Evolutionary conservation across 2,888 invertebrate genomes (phyloP).

Genomic region (Plutella xylostella): DNA sequence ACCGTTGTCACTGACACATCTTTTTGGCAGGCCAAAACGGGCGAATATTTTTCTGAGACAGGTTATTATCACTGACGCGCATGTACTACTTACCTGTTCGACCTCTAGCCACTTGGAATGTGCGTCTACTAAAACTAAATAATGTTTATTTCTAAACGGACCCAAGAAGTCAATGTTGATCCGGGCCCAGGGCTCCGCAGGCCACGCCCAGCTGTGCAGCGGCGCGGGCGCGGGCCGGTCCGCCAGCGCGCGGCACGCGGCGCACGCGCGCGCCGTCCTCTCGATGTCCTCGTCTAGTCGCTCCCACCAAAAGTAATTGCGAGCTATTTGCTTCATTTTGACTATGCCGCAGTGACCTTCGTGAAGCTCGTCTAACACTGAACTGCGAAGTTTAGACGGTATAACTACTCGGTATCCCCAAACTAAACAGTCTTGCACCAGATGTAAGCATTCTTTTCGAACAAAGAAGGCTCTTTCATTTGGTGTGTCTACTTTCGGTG

Average conservation of each 20-base stretch:
- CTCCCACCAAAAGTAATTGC: neutral
- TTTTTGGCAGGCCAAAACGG: slow-evolving; percentile 15
- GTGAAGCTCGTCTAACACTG: slow-evolving; percentile 10
- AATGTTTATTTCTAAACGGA: neutral
- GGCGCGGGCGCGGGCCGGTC: neutral
- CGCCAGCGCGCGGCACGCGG: neutral
- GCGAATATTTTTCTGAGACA: slow-evolving; percentile 11
- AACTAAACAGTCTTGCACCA: slow-evolving; percentile 14
- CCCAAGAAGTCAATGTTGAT: neutral
- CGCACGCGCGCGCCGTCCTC: neutral
- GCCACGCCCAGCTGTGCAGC: neutral
- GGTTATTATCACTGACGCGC: slow-evolving; percentile 9
- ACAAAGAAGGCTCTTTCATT: slow-evolving; percentile 13
- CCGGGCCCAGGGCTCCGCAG: neutral
- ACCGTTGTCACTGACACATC: slow-evolving; percentile 4
- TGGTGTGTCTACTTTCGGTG: slow-evolving; percentile 12
- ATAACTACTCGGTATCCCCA: slow-evolving; percentile 17
- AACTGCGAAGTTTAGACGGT: neutral
- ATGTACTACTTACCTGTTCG: neutral
- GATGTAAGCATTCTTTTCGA: slow-evolving; percentile 10
- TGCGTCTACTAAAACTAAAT: neutral
- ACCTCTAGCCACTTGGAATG: neutral
- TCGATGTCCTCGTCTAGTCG: neutral
- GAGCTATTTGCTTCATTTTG: slow-evolving; percentile 17
- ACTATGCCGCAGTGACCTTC: slow-evolving; percentile 19